Base-by-base conservation (phyloP, 2,888 invertebrate genomes). In the Eurytoma californica region DNA sequence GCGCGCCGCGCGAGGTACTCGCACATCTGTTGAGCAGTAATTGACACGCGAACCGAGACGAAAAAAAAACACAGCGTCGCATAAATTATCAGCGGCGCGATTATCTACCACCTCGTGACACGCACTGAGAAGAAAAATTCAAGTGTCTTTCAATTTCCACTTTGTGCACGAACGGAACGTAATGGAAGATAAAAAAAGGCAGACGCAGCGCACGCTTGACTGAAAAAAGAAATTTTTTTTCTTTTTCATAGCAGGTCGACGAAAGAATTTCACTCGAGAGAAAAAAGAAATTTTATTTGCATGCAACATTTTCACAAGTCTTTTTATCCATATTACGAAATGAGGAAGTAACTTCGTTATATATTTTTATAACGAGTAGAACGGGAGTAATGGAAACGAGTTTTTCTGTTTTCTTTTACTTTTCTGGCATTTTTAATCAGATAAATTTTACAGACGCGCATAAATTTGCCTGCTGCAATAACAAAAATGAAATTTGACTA, bases 291-390 rank as follows among this genome's bases (percentile, higher is more conserved):
- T 39, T 39, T 39, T 39, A 39, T 39, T 39, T 39, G 39, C 39
- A 7, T 9, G 39, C 39, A 39, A 39, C n/a, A 53, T 53, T 53
- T 53, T 53, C 53, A n/a, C 16, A 53, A 16, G 53, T 16, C 53
- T n/a, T n/a, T 53, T 53, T 53, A 14, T n/a, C 53, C 20, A 4
- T 14, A 30, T 14, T 20, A 13, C 66, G 16, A 66, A 66, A 66
- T 24, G 66, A 66, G 66, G 51, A 66, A 66, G 51, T 51, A 13
- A 51, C 66, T 66, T 66, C 66, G 20, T 66, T 66, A 66, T 66
- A 39, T 39, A 39, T 9, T 47, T 20, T 66, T 66, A 51, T 51
- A 66, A 51, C 66, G 51, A 66, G 49, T 51, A n/a, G 13, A 51
- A 14, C 51, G 51, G n/a, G 66, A 66, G 51, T 24, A 66, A 66